Evolutionary conservation across 2,797 vertebrate genomes (phyloP), one percentile per base, ranked within the genome.

Genomic region (Takifugu rubripes): DNA sequence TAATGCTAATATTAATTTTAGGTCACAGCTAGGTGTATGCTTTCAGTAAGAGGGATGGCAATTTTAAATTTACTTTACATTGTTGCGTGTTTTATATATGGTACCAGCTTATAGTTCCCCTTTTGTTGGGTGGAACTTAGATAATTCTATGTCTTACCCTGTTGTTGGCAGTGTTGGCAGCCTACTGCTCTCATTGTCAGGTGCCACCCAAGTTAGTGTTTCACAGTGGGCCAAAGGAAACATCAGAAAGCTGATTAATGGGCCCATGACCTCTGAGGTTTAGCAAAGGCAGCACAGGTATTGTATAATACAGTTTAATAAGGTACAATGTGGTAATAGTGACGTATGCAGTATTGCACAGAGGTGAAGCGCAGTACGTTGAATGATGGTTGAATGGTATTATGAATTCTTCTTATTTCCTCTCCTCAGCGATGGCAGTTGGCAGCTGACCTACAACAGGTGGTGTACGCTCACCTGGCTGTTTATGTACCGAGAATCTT

Each of bases 401-500:
- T 40, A 14, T 33, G 31, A 33, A 46, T 21, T 59, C 15, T 2
- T 25, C 3, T 3, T 10, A 3, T 31, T n/a, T 15, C 6, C n/a
- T 55, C 27, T 64, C 52, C 67, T 63, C 88, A 98, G 96, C 91
- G 89, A 88, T 99, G 96, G 96, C 90, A 94, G 36, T 91, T 91
- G 70, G 90, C 92, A 25, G 81, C 84, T 9, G 92, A 98, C 80
- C 91, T 98, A 71, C 91, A 91, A 62, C 93, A 90, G 77, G 94
- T 95, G 74, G 88, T 98, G 1, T 95, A 94, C 81, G 83, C 81
- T 65, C 95, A 99, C 76, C 87, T 99, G 76, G 92, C 95, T 11
- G 63, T 87, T 49, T 96, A 93, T 46, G 95, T 98, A 61, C 96
- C 96, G 72, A 93, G 90, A 86, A 94, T 98, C 74, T 94, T 96